phyloP scores from a whole-genome alignment of 2,113 vertebrate genomes.

The Saguinus imperator region DNA sequence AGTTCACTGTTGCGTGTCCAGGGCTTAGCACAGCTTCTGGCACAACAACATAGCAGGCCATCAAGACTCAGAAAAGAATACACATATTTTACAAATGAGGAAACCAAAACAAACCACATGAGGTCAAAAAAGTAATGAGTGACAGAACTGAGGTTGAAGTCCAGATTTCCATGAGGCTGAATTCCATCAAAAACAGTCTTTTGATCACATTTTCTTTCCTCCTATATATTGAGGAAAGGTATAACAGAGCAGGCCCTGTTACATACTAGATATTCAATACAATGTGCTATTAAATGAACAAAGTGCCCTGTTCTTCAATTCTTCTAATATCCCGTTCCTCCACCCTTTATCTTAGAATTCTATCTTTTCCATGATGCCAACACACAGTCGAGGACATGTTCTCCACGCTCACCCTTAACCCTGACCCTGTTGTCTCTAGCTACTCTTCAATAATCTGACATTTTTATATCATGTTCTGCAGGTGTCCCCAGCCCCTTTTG shows the following conservation, averaged over 20 bases:
- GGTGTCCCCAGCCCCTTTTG: background rate
- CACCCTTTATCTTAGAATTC: background rate
- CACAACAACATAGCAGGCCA: background rate
- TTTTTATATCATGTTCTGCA: background rate
- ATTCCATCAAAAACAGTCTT: background rate
- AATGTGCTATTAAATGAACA: background rate
- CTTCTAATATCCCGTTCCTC: background rate
- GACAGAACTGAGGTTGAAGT: background rate
- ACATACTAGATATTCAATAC: background rate
- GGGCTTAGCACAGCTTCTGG: background rate
- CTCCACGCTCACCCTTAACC: background rate
- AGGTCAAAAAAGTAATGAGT: background rate
- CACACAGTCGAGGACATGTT: background rate
- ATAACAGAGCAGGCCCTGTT: background rate
- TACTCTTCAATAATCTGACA: background rate
- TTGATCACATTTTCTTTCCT: background rate
- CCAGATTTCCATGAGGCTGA: background rate
- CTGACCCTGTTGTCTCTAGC: background rate
- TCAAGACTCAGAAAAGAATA: background rate
- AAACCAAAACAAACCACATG: background rate
- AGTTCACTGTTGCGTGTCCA: background rate
- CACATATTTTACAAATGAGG: background rate
- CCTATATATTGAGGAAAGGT: background rate
- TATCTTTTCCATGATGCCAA: background rate
- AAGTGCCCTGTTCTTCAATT: background rate